phyloP scores from a whole-genome alignment of 2,888 invertebrate species.

The Ommatoiulus sabulosus region DNA sequence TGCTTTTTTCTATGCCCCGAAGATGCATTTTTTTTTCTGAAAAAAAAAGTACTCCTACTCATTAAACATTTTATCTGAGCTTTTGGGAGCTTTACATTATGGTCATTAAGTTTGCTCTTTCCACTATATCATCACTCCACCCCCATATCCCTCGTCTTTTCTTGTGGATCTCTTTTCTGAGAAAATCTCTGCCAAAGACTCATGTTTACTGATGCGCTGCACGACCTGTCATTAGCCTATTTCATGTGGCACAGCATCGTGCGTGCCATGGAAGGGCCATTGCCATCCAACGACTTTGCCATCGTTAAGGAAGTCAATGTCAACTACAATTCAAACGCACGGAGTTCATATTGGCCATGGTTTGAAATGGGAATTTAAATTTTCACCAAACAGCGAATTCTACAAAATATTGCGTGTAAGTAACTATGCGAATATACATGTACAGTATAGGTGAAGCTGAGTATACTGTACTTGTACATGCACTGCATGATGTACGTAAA shows the following conservation, averaged over 20 bases:
- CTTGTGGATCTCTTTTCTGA: background rate
- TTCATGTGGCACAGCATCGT: background rate
- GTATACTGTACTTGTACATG: too few relatives aligned
- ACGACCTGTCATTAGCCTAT: background rate
- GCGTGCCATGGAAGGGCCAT: background rate
- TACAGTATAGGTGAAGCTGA: too few relatives aligned
- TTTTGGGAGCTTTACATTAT: background rate
- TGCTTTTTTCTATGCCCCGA: background rate
- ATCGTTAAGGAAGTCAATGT: background rate
- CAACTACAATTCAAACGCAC: background rate
- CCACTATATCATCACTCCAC: background rate
- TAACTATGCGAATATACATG: too few relatives aligned
- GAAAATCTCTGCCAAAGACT: background rate
- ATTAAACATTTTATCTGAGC: background rate
- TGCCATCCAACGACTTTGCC: background rate
- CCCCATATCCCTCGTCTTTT: background rate
- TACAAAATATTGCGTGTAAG: too few relatives aligned
- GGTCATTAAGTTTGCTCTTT: background rate
- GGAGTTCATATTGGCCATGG: too few relatives aligned
- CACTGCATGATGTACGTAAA: too few relatives aligned
- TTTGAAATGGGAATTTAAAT: too few relatives aligned
- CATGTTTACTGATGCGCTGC: background rate
- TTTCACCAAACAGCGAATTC: too few relatives aligned
- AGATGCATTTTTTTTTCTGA: too few relatives aligned
- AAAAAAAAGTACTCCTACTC: background rate